Base-by-base conservation (phyloP, 53 echinoderm and acorn worm genomes). In the Henricia sp. region DNA sequence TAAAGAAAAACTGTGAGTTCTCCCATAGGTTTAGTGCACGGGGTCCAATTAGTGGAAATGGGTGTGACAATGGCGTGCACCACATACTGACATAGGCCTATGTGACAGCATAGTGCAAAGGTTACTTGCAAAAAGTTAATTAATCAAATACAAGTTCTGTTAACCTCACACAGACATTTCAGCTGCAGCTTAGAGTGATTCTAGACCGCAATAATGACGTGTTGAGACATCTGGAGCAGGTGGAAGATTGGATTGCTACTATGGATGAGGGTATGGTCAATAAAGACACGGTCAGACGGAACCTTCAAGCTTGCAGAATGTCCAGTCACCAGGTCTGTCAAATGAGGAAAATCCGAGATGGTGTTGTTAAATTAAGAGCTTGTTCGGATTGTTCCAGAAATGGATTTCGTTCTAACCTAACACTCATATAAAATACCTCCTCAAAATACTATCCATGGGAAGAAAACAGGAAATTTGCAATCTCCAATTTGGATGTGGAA, bases 111-210 rank as follows among this genome's bases (percentile, higher is more conserved):
- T 6, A 6, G 6, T 55, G 21, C 56, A 16, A n/a, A n/a, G n/a
- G n/a, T n/a, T n/a, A n/a, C n/a, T n/a, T n/a, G n/a, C n/a, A n/a
- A n/a, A n/a, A n/a, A 11, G 6, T 0, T 6, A 55, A n/a, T 55
- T 20, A 26, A 0, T 23, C 4, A 20, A 68, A 0, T 40, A n/a
- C 2, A 19, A 21, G 20, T 6, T 35, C 8, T 40, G 9, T 9
- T 68, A 40, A 16, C 42, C 1, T 68, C 23, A 54, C 30, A 2
- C 35, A 88, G 88, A 72, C 78, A 73, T 82, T 91, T 63, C 86
- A 91, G 26, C 67, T 87, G 55, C 91, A 91, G 67, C 74, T 91
- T 6, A 86, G 74, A 54, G 83, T 87, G 56, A 91, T 91, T 38
- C 73, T 86, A 51, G 87, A 91, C 4, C 70, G 87, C 58, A 91